phyloP scores from a whole-genome alignment of 92 coral and sea anemone species.

The Zoanthus solanderi region DNA sequence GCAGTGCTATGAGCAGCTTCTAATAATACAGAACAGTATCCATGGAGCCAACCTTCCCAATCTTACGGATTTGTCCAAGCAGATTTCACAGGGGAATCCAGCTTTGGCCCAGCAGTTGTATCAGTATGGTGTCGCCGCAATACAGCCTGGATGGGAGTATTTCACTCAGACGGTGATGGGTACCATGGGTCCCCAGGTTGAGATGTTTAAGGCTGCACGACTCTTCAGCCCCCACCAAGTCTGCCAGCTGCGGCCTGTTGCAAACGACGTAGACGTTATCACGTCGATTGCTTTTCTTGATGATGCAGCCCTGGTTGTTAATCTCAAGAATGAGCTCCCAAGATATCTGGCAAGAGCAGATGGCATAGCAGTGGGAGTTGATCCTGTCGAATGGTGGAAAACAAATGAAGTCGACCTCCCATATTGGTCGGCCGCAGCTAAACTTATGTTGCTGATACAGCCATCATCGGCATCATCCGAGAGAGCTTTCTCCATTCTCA shows the following conservation, averaged over 20 bases:
- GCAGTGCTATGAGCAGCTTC: slow-evolving; percentile 60
- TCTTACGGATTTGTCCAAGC: slow-evolving; percentile 41
- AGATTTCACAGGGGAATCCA: slow-evolving; percentile 45
- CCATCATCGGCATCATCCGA: slow-evolving; percentile 50
- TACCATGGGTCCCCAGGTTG: slow-evolving; percentile 61
- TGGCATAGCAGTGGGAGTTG: slow-evolving; percentile 64
- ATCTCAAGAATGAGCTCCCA: slow-evolving; percentile 65
- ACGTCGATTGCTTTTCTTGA: slow-evolving; percentile 57
- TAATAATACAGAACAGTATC: slow-evolving; percentile 53
- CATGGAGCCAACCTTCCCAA: slow-evolving; percentile 48
- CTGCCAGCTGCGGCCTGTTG: slow-evolving; percentile 59
- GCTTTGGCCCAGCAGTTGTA: slow-evolving; percentile 53
- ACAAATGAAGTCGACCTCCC: slow-evolving; percentile 65
- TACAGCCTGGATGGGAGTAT: slow-evolving; percentile 65
- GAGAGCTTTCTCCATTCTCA: slow-evolving; percentile 48
- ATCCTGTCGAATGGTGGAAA: slow-evolving; percentile 65
- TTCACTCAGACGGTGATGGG: slow-evolving; percentile 57
- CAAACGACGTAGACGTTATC: slow-evolving; percentile 54
- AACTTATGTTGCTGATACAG: slow-evolving; percentile 53
- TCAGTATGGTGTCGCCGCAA: slow-evolving; percentile 47
- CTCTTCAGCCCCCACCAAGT: slow-evolving; percentile 60
- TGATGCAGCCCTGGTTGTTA: slow-evolving; percentile 59
- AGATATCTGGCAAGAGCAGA: slow-evolving; percentile 71
- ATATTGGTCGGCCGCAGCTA: slow-evolving; percentile 67
- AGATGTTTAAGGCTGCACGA: slow-evolving; percentile 63